Evolutionary conservation across 1,140 invertebrate genomes (phyloP), one percentile per base, ranked within the genome.

Genomic region (Phenacoccus solenopsis): DNA sequence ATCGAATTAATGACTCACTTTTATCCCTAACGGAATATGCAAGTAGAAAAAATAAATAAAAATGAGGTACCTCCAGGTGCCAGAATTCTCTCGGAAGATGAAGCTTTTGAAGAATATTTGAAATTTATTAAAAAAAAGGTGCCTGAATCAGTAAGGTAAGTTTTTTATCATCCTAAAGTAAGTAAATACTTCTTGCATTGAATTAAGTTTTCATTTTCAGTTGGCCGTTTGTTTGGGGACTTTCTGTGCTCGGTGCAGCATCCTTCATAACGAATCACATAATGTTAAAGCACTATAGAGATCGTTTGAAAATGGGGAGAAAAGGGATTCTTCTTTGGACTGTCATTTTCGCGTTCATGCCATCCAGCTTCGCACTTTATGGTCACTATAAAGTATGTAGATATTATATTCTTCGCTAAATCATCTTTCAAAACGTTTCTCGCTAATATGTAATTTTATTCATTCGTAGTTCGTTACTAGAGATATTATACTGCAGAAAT

Each of bases 401-500:
- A 32, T 32, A 13, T 32, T n/a, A n/a, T n/a, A n/a, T n/a, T n/a
- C n/a, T n/a, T n/a, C n/a, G n/a, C n/a, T n/a, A n/a, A n/a, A n/a
- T n/a, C n/a, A 32, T 32, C n/a, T 32, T 32, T 32, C 30, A 32
- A 7, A 27, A 30, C 28, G 1, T 13, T 28, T 56, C 9, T 12
- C 24, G 10, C 13, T 28, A 21, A 22, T 35, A 28, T 67, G n/a
- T 7, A 27, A 20, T 32, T 69, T 27, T 71, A 30, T 4, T 70
- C 24, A 28, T 69, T 3, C 12, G 21, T 21, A 73, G 72, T 25
- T 20, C 0, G 68, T 69, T 35, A 71, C 38, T 10, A 30, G 16
- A 68, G 49, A 70, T 28, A 72, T 73, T 10, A 28, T 73, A n/a
- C 25, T 71, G n/a, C 64, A 70, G 67, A 68, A 73, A 20, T 32